phyloP scores from a whole-genome alignment of 2,113 vertebrate species.

The Muscicapa adusta region DNA sequence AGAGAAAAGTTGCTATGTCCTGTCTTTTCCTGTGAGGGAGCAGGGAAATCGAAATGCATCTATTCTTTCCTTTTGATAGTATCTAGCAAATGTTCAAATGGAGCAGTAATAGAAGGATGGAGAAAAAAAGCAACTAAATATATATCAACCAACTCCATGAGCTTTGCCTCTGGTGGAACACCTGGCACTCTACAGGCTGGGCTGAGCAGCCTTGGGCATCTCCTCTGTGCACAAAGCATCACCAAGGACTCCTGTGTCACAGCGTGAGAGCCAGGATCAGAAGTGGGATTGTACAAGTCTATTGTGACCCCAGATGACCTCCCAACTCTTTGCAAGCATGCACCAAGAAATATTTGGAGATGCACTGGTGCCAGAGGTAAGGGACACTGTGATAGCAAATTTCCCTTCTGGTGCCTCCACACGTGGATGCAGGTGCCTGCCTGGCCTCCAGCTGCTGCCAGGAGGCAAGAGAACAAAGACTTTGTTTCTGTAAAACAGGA shows the following conservation, averaged over 20 bases:
- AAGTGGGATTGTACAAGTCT: too few relatives aligned
- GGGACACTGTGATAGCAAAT: not conserved
- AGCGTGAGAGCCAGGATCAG: fast-evolving
- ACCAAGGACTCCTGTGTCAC: not conserved
- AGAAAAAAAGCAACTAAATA: not conserved
- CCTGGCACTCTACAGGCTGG: not conserved
- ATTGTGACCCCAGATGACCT: not conserved
- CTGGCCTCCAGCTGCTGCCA: not conserved
- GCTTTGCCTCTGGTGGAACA: not conserved
- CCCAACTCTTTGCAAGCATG: not conserved
- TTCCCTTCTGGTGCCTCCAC: not conserved
- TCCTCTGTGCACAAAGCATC: not conserved
- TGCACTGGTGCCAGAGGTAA: not conserved
- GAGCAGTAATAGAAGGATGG: not conserved
- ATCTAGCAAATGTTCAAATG: not conserved
- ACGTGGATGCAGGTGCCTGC: fast-evolving
- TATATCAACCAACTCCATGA: not conserved
- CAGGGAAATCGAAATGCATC: not conserved
- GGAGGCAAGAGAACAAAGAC: not conserved
- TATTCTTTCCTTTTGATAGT: not conserved
- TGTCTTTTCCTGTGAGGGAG: not conserved
- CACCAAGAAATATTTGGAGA: not conserved
- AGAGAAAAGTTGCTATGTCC: not conserved
- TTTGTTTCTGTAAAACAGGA: not conserved
- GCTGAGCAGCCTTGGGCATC: not conserved